Conservation (phyloP, 1,140 invertebrate genomes). For the Calliopsis andreniformis region DNA sequence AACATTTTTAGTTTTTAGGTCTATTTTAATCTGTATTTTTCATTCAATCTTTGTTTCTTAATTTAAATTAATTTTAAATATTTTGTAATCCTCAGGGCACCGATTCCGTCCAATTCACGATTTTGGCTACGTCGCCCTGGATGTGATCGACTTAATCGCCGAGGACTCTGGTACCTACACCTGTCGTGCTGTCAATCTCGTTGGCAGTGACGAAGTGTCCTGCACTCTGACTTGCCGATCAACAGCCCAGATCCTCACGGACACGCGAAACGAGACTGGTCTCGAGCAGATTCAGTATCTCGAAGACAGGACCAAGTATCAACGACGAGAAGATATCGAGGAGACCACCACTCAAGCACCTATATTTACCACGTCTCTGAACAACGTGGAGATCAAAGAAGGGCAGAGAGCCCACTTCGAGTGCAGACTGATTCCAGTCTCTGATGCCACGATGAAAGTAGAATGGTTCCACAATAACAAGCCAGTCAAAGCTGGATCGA, state of each 20-base stretch:
- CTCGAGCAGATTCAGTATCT: constrained; percentile 93
- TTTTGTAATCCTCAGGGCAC: constrained; percentile 86
- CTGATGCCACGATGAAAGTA: constrained; percentile 97
- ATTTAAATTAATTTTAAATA: no score
- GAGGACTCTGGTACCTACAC: constrained; percentile 97
- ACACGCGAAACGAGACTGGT: constrained; percentile 91
- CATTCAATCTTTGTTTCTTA: no score
- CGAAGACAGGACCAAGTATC: constrained; percentile 90
- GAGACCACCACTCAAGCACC: constrained; percentile 94
- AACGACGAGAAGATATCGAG: constrained; percentile 88
- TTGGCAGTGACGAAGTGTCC: constrained; percentile 92
- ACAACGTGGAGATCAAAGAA: constrained; percentile 96
- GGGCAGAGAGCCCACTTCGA: constrained; percentile 98
- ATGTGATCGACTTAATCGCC: constrained; percentile 94
- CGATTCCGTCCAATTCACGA: constrained; percentile 97
- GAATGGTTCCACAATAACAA: constrained; percentile 98
- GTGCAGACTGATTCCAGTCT: constrained; percentile 96
- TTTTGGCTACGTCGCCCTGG: constrained; percentile 96
- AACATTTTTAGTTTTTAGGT: constrained; percentile 48
- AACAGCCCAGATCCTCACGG: constrained; percentile 89
- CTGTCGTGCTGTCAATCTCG: constrained; percentile 93
- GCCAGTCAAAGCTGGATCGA: constrained; percentile 92
- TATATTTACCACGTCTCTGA: constrained; percentile 94
- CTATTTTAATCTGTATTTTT: no score
- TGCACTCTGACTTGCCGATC: constrained; percentile 88